Evolutionary conservation across 2,113 vertebrate genomes (phyloP), one percentile per base, ranked within the genome.

Genomic region (Charina bottae): DNA sequence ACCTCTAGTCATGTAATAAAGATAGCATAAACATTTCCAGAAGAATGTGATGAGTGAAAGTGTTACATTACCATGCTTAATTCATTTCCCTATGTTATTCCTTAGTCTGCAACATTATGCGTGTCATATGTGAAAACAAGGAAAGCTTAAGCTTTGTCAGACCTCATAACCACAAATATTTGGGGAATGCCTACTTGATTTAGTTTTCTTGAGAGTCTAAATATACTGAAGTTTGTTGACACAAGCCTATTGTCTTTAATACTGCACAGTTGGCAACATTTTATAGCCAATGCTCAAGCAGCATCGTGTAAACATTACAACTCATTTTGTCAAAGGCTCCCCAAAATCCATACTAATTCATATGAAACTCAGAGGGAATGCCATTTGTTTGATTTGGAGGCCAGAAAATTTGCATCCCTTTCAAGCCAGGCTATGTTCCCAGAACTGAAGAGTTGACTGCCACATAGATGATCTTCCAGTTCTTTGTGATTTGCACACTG

Each of bases 71-170:
- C 94, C 93, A 95, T 93, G 94, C 93, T 95, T 95, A 96, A 92
- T 95, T 93, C 95, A 91, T 90, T 96, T 94, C 94, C 93, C 92
- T 93, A 93, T 96, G 96, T 95, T 97, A 42, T 97, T 96, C 96
- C 94, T 96, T 95, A 96, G 95, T 96, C 96, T 96, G 95, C 94
- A 96, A 89, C 95, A 95, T 96, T 96, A 96, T 96, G 93, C 33
- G 2, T 96, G 94, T 96, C 96, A 95, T 96, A 97, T 96, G 96
- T 97, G 96, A 96, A 97, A 96, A 96, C 95, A 96, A 95, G 96
- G 58, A 96, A 97, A 94, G 93, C 95, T 94, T 96, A 96, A 94
- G 94, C 93, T 97, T 97, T 94, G 92, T 97, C 95, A 96, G 95
- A 96, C 95, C 96, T 94, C 88, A 93, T 92, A 94, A 97, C 97